Evolutionary conservation across 2,113 vertebrate genomes (phyloP).

Genomic region (Pipra filicauda): DNA sequence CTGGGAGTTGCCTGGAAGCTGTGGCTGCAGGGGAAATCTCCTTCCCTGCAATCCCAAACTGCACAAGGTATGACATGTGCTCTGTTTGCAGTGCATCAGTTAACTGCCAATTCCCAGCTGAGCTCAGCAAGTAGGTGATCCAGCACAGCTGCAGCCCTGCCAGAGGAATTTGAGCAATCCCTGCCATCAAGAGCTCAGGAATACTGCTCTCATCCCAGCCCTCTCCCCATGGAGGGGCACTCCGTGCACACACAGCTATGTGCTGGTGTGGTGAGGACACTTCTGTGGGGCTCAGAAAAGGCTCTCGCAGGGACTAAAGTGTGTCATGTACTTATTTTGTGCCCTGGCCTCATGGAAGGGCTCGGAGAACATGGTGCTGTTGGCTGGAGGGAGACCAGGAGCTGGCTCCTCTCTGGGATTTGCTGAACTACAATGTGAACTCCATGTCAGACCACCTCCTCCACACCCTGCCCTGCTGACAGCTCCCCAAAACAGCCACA

Average conservation of each 20-base stretch:
- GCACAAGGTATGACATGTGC: neutral
- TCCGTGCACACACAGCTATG: neutral
- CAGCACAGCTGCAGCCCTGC: neutral
- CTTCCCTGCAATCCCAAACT: neutral
- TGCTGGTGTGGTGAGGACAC: fast-evolving
- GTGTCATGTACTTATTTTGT: fast-evolving
- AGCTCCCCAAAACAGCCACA: neutral
- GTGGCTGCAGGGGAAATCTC: neutral
- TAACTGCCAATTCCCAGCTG: neutral
- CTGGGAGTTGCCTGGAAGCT: neutral
- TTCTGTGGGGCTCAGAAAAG: neutral
- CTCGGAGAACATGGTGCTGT: neutral
- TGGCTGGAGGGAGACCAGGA: neutral
- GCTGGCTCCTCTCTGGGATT: neutral
- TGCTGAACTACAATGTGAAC: fast-evolving
- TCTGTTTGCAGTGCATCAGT: neutral
- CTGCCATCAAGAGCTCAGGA: neutral
- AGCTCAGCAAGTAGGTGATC: fast-evolving
- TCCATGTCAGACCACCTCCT: neutral
- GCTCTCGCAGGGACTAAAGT: fast-evolving
- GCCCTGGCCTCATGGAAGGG: neutral
- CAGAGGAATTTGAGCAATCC: neutral
- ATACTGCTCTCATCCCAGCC: neutral
- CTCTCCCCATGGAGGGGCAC: neutral
- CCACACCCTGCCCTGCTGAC: neutral